Percentiles rank a stretch among this genome's conserved stretches.
Conservation (phyloP, 2,888 invertebrate species). For the Ferdinandea cuprea region DNA sequence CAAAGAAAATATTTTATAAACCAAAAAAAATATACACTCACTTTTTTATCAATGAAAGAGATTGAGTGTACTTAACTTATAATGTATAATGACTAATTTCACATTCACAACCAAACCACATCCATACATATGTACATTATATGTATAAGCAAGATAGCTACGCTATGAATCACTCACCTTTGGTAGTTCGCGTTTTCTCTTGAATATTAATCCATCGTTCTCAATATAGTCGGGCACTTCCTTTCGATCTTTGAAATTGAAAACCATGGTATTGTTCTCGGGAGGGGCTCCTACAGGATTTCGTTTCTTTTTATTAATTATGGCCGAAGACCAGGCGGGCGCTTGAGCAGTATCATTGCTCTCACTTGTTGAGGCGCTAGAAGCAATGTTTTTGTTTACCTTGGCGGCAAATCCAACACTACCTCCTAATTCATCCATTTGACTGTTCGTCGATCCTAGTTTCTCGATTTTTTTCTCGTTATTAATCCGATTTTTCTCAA, state of each 20-base stretch:
- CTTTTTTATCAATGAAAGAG: not conserved
- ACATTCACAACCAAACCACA: too few species aligned
- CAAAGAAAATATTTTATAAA: not conserved
- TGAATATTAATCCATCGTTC: conserved; percentile 91
- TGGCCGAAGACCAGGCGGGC: conserved; percentile 56
- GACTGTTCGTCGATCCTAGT: conserved; percentile 56
- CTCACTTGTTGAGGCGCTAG: conserved; percentile 60
- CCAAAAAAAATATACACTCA: not conserved
- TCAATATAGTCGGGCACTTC: conserved; percentile 96
- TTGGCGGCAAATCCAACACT: conserved; percentile 26
- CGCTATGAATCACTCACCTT: conserved; percentile 86
- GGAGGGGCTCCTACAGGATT: conserved; percentile 79
- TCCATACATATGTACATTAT: too few species aligned
- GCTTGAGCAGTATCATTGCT: conserved; percentile 27
- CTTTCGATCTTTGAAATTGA: conserved; percentile 93
- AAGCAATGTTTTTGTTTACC: conserved; percentile 39
- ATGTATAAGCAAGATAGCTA: conserved; percentile 9
- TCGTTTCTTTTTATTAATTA: conserved; percentile 79
- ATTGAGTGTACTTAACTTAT: not conserved
- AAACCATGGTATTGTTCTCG: conserved; percentile 90
- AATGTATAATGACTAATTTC: conserved; percentile 20
- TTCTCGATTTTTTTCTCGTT: conserved; percentile 85
- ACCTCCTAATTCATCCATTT: conserved; percentile 39
- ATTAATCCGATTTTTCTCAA: conserved; percentile 88
- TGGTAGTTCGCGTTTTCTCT: conserved; percentile 87